Evolutionary conservation across 2,797 vertebrate genomes (phyloP).

Genomic region (Diplodus sargus): DNA sequence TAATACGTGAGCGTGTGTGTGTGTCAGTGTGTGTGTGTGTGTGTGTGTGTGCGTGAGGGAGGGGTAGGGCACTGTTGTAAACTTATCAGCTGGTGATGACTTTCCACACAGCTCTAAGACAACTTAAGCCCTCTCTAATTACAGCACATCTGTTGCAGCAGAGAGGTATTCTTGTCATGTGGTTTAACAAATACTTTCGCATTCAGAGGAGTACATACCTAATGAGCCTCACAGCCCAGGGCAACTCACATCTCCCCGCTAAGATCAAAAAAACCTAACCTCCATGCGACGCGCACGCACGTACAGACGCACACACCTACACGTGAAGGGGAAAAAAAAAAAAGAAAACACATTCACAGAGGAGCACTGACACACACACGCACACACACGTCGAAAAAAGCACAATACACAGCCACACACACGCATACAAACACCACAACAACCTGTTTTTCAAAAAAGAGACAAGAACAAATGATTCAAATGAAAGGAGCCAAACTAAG

Average conservation of each 20-base stretch:
- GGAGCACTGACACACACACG: constrained; percentile 42
- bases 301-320: constrained; percentile 43
- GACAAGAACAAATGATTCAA: constrained; percentile 82
- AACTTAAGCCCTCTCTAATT: constrained; percentile 89
- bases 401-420: constrained; percentile 42
- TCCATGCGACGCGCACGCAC: constrained; percentile 58
- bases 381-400: constrained; percentile 24
- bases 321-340: constrained; percentile 48
- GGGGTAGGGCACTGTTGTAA: constrained; percentile 78
- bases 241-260: constrained; percentile 82
- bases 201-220: constrained; percentile 85
- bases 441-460: constrained; percentile 78
- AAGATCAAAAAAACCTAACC: constrained; percentile 85
- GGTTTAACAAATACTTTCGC: constrained; percentile 88
- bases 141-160: constrained; percentile 88
- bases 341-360: constrained; percentile 45
- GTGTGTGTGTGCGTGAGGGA: constrained; percentile 46
- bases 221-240: constrained; percentile 86
- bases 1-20: constrained; percentile 32
- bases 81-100: constrained; percentile 85
- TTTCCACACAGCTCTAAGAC: constrained; percentile 86
- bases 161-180: constrained; percentile 87
- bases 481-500: constrained; percentile 81
- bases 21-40: constrained; percentile 36
- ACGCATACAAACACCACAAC: constrained; percentile 66